These are phyloP conservation scores for Megalops atlanticus DNA, from an alignment of 2,113 vertebrate species.

Conservation along the genomic window DNA sequence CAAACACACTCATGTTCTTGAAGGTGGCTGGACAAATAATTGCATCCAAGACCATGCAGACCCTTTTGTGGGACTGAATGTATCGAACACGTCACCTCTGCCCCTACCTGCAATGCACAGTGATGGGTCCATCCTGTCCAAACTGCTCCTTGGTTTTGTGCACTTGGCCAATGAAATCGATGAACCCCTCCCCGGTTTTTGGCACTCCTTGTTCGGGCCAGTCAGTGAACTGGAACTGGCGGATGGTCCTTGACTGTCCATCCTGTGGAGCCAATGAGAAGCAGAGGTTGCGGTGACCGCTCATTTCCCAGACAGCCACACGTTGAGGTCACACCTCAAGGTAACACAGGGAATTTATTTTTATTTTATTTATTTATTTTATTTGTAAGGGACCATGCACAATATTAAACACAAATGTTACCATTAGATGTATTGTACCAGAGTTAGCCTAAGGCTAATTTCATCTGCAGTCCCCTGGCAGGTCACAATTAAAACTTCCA, in stretches of 20 bases:
- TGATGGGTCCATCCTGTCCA: conserved; percentile 94
- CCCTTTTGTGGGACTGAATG: not conserved
- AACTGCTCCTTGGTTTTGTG: conserved; percentile 99
- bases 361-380: too few species aligned
- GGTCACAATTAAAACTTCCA: too few species aligned
- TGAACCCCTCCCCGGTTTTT: conserved; percentile 94
- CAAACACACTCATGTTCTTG: too few species aligned
- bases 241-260: conserved; percentile 93
- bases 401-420: too few species aligned
- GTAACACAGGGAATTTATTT: too few species aligned
- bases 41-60: not conserved
- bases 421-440: too few species aligned
- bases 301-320: not conserved
- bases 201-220: conserved; percentile 98
- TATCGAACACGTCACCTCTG: not conserved
- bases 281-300: not conserved
- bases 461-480: too few species aligned
- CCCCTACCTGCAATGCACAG: conserved; percentile 95
- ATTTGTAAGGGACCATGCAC: too few species aligned
- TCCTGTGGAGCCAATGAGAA: conserved; percentile 70
- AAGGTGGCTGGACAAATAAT: not conserved
- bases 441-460: too few species aligned
- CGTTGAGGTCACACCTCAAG: too few species aligned
- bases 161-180: conserved; percentile 96
- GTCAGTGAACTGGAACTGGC: conserved; percentile 98